These are phyloP conservation scores for Anguilla anguilla DNA, from an alignment of 2,797 vertebrate species.

Conservation along the genomic window DNA sequence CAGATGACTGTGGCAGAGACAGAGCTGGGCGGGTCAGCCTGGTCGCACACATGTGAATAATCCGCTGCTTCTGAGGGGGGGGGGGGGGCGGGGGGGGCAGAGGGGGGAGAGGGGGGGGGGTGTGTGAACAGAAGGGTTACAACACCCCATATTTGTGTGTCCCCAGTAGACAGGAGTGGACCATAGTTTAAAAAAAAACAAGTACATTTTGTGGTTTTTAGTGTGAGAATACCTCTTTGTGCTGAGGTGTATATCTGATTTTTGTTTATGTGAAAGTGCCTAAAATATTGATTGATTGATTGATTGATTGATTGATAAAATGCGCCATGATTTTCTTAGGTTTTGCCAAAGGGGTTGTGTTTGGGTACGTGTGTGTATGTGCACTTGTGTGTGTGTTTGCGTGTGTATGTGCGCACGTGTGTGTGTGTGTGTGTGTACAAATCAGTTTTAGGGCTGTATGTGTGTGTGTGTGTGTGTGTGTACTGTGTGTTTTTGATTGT, in stretches of 20 bases:
- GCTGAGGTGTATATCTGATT: neutral
- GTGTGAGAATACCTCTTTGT: neutral
- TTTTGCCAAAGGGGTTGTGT: conserved; percentile 57
- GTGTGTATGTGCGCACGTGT: conserved; percentile 45
- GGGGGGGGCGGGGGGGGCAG: neutral
- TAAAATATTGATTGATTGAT: too few relatives aligned
- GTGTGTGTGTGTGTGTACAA: neutral
- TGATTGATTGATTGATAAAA: too few relatives aligned
- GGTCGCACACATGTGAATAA: conserved; percentile 67
- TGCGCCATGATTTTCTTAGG: conserved; percentile 3
- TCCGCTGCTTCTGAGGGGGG: conserved; percentile 9
- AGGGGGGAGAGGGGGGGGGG: conserved; percentile 58
- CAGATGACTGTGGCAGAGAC: conserved; percentile 56
- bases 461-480: conserved; percentile 8
- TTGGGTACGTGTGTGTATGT: neutral
- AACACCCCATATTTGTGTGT: conserved; percentile 68
- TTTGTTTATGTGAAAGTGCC: neutral
- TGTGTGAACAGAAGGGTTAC: conserved; percentile 75
- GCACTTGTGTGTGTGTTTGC: conserved; percentile 58
- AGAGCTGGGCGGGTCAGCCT: conserved; percentile 61
- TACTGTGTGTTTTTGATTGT: neutral
- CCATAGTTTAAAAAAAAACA: too few relatives aligned
- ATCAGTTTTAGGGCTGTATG: conserved; percentile 47
- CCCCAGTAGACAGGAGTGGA: conserved; percentile 54
- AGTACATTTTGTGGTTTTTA: too few relatives aligned